These are phyloP conservation scores for Hypothenemus hampei DNA, from an alignment of 1,140 invertebrate genomes.

Conservation along the genomic window DNA sequence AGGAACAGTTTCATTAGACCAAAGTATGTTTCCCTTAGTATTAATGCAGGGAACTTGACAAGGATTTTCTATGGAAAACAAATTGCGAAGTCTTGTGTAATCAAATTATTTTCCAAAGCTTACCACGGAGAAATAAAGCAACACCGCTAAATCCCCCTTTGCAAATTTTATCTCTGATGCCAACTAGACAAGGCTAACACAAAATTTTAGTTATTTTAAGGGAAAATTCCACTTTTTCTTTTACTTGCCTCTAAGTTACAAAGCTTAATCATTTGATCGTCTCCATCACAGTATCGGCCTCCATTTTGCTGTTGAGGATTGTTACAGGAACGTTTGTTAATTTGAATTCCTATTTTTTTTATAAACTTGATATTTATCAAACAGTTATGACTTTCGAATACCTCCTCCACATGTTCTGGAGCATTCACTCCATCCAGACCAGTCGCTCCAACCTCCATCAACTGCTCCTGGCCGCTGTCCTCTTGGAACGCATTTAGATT, in stretches of 20 bases:
- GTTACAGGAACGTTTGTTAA: constrained; percentile 2
- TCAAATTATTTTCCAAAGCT: too few relatives aligned
- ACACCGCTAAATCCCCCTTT: too few relatives aligned
- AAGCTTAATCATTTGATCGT: background rate
- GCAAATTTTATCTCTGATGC: too few relatives aligned
- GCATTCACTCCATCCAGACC: constrained; percentile 2
- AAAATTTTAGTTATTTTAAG: too few relatives aligned
- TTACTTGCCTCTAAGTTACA: constrained; percentile 5
- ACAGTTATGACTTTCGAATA: background rate
- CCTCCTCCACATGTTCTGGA: constrained; percentile 8
- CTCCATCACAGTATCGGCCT: constrained; percentile 4
- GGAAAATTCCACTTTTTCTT: too few relatives aligned
- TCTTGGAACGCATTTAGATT: constrained; percentile 2
- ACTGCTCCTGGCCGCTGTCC: constrained; percentile 4
- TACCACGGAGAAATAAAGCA: too few relatives aligned
- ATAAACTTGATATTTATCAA: background rate
- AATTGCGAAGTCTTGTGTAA: background rate
- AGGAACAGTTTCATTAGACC: constrained; percentile 4
- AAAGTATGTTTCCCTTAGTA: background rate
- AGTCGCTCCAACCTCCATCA: constrained; percentile 7
- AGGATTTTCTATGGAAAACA: constrained; percentile 2
- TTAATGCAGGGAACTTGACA: constrained; percentile 1
- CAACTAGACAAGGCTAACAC: too few relatives aligned
- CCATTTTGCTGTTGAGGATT: constrained; percentile 1
- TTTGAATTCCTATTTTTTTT: background rate